phyloP scores from a whole-genome alignment of 2,888 invertebrate species.

The Seladonia tumulorum region DNA sequence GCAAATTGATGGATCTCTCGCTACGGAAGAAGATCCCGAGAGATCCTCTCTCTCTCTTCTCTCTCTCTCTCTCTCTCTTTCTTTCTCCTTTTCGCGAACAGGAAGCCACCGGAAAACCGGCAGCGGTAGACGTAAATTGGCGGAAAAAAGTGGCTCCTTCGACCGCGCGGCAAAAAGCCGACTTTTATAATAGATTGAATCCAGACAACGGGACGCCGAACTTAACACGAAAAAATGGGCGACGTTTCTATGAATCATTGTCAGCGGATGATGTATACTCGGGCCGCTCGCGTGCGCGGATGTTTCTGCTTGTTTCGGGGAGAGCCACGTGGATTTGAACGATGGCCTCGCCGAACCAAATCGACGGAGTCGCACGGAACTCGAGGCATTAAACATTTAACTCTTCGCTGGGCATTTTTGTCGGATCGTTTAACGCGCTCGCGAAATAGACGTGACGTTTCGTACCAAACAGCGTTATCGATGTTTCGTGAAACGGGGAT shows the following conservation, averaged over 20 bases:
- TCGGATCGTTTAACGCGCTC: too few relatives aligned
- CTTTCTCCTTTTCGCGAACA: background rate
- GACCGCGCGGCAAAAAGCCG: conserved; percentile 1
- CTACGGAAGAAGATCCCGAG: conserved; percentile 1
- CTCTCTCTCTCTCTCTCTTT: background rate
- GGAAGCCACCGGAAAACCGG: conserved; percentile 3
- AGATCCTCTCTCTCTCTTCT: background rate
- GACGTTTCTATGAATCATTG: conserved; percentile 6
- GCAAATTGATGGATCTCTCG: conserved; percentile 45
- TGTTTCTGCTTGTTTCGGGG: background rate
- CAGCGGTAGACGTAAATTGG: conserved; percentile 19
- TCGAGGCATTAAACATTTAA: too few relatives aligned
- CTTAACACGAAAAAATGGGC: conserved; percentile 6
- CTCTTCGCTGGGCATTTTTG: too few relatives aligned
- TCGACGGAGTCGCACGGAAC: too few relatives aligned
- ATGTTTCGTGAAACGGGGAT: too few relatives aligned
- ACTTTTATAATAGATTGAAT: background rate
- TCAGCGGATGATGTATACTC: background rate
- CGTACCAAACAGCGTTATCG: too few relatives aligned
- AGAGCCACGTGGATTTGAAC: background rate
- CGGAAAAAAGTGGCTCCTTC: background rate
- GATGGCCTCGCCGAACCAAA: background rate
- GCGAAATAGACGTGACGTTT: too few relatives aligned
- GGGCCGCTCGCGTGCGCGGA: background rate
- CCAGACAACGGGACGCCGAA: conserved; percentile 42